Percentiles rank a stretch among this genome's conserved stretches.
Conservation (phyloP, 2,888 invertebrate species). For the Scaeva pyrastri region DNA sequence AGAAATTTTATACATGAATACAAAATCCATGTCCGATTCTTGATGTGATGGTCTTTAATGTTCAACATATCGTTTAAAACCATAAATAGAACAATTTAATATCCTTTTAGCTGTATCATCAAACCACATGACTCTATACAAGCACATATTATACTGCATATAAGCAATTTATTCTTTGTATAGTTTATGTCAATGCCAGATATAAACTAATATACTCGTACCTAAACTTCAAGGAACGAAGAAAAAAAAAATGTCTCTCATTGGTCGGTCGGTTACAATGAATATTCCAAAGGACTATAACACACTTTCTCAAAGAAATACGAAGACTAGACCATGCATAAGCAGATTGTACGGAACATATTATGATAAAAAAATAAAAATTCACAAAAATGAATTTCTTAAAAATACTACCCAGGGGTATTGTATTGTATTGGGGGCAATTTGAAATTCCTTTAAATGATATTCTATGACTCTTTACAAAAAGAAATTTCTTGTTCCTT, state of each 20-base stretch:
- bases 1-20: constrained; percentile 30
- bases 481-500: too few relatives aligned
- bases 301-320: constrained; percentile 40
- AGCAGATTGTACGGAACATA: not conserved
- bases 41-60: constrained; percentile 22
- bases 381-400: not conserved
- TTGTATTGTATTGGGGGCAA: not conserved
- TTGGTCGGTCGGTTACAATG: constrained; percentile 36
- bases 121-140: constrained; percentile 25
- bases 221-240: constrained; percentile 41
- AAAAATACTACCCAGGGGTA: not conserved
- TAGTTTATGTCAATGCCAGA: constrained; percentile 51
- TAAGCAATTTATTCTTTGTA: constrained; percentile 20
- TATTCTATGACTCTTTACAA: too few relatives aligned
- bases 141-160: not conserved
- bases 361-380: not conserved
- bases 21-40: not conserved
- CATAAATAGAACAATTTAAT: constrained; percentile 58
- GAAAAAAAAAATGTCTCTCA: constrained; percentile 25
- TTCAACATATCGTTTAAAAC: constrained; percentile 50
- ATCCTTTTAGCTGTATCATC: constrained; percentile 52
- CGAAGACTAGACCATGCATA: constrained; percentile 18
- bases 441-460: not conserved
- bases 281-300: constrained; percentile 45
- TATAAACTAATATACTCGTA: constrained; percentile 43